These are phyloP conservation scores for Drosophila serrata DNA, from an alignment of 1,140 invertebrate species.

Conservation along the genomic window DNA sequence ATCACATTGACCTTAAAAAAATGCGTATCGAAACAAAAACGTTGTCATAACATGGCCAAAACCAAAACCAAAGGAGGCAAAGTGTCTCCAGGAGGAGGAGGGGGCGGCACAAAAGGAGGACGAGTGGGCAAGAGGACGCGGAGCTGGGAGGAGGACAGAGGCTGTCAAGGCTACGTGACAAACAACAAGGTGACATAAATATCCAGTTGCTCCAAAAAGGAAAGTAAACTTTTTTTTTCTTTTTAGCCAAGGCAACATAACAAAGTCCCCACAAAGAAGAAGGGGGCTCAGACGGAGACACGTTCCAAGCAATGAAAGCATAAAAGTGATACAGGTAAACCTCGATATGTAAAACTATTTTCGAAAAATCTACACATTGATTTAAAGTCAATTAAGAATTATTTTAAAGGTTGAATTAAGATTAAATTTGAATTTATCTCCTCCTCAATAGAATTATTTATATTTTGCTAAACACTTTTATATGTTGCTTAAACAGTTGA, in stretches of 20 bases:
- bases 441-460: no score
- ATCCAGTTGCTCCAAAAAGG: conserved; percentile 76
- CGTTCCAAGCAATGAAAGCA: conserved; percentile 47
- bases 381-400: no score
- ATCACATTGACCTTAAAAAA: conserved; percentile 80
- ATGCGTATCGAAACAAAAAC: conserved; percentile 36
- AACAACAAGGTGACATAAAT: conserved; percentile 81
- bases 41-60: conserved; percentile 65
- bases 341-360: background rate
- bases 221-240: conserved; percentile 57
- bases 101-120: background rate
- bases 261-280: conserved; percentile 11
- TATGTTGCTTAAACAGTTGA: no score
- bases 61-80: conserved; percentile 29
- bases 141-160: conserved; percentile 10
- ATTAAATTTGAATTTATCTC: no score
- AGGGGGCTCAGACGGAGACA: conserved; percentile 13
- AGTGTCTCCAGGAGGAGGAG: background rate
- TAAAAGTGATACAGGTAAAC: conserved; percentile 16
- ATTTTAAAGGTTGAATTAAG: no score
- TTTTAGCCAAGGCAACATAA: conserved; percentile 53
- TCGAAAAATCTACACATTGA: no score
- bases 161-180: conserved; percentile 61
- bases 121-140: background rate
- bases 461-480: no score